These are phyloP conservation scores for Harpegnathos saltator DNA, from an alignment of 1,140 invertebrate genomes.

Conservation along the genomic window DNA sequence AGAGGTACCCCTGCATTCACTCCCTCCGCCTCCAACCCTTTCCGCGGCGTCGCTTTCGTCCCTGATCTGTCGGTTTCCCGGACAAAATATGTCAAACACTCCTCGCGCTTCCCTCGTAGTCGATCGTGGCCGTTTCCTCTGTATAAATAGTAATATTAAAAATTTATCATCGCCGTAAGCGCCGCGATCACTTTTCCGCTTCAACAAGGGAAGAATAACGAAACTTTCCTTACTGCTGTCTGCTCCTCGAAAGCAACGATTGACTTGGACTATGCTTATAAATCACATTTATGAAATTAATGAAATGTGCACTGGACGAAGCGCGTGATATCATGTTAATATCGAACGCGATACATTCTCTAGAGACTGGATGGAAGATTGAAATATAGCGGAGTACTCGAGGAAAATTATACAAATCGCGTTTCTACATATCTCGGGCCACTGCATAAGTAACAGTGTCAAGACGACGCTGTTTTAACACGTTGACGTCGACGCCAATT, in stretches of 20 bases:
- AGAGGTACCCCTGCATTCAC: conserved; percentile 77
- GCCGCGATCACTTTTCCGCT: no score
- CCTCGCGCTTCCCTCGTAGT: conserved; percentile 57
- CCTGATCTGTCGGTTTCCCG: conserved; percentile 84
- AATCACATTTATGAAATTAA: not conserved
- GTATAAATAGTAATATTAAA: conserved; percentile 25
- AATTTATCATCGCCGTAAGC: conserved; percentile 18
- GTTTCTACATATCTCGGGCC: not conserved
- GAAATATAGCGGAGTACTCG: not conserved
- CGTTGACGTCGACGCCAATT: not conserved
- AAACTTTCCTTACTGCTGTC: no score
- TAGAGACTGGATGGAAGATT: not conserved
- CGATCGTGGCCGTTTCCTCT: conserved; percentile 44
- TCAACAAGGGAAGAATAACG: no score
- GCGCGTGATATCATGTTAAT: not conserved
- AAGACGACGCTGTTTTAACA: no score
- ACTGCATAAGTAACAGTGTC: no score
- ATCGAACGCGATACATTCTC: not conserved
- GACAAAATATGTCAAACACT: conserved; percentile 85
- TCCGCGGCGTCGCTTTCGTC: conserved; percentile 72
- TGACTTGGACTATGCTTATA: not conserved
- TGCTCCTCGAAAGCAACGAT: no score
- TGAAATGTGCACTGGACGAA: no score
- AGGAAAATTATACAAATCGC: not conserved
- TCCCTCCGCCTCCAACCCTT: conserved; percentile 71